Conservation (phyloP, 2,113 vertebrate species). For the Protobothrops mucrosquamatus region DNA sequence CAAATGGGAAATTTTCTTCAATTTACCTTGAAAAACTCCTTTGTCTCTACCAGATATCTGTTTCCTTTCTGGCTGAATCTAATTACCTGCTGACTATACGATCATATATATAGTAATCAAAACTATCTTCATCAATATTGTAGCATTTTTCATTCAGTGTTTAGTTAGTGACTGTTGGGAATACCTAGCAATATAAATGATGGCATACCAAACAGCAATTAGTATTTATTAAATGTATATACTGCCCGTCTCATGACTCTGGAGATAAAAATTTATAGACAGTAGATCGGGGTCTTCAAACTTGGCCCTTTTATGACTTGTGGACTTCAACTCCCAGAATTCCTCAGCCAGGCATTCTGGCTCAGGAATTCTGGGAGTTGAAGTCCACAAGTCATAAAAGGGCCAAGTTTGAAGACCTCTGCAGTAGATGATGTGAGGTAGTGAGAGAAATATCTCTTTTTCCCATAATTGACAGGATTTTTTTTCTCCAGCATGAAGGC, state of each 20-base stretch:
- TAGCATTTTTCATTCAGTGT: not conserved
- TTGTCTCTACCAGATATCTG: not conserved
- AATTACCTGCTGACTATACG: not conserved
- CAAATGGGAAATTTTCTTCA: not conserved
- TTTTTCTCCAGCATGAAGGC: not conserved
- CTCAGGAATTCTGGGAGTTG: too few relatives aligned
- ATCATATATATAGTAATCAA: not conserved
- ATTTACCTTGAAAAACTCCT: not conserved
- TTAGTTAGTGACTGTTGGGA: not conserved
- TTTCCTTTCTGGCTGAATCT: not conserved
- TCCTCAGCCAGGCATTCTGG: too few relatives aligned
- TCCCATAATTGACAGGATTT: not conserved
- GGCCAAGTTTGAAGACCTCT: too few relatives aligned
- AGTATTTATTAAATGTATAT: not conserved
- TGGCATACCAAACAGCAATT: not conserved
- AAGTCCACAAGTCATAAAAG: too few relatives aligned
- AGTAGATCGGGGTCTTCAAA: not conserved
- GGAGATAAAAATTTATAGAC: not conserved
- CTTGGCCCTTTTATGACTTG: too few relatives aligned
- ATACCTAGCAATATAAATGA: not conserved
- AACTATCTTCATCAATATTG: not conserved
- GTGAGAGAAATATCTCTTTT: not conserved
- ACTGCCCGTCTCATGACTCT: not conserved
- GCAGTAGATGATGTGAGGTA: not conserved
- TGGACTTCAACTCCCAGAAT: too few relatives aligned